phyloP scores from a whole-genome alignment of 2,888 invertebrate genomes.

The Pimpla rufipes region DNA sequence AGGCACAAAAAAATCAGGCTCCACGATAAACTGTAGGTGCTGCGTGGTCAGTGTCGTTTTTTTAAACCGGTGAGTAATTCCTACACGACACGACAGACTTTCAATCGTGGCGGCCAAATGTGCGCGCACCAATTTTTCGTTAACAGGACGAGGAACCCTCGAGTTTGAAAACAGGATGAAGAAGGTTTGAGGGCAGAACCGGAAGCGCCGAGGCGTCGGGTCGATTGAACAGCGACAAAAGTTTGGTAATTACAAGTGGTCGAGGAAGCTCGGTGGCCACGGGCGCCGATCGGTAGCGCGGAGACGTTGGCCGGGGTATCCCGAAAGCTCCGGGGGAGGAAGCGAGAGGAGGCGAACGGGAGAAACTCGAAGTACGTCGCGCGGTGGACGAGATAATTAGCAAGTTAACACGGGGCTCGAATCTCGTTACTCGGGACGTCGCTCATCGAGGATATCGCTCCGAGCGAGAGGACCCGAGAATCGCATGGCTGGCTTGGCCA shows the following conservation, averaged over 20 bases:
- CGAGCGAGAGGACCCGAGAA: constrained; percentile 1
- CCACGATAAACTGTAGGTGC: no score
- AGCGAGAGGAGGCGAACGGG: constrained; percentile 51
- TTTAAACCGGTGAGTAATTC: no score
- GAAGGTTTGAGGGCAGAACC: neutral
- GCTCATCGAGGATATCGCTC: constrained; percentile 24
- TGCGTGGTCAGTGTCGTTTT: no score
- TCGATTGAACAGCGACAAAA: constrained; percentile 76
- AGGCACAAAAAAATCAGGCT: no score
- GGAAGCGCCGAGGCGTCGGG: constrained; percentile 14
- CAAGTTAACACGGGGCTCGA: constrained; percentile 76
- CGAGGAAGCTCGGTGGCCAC: constrained; percentile 69
- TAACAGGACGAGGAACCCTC: no score
- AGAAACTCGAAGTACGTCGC: constrained; percentile 31
- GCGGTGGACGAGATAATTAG: constrained; percentile 77
- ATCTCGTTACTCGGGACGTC: constrained; percentile 73
- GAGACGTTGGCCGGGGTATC: constrained; percentile 33
- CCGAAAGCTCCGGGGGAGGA: constrained; percentile 44
- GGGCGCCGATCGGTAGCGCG: constrained; percentile 47
- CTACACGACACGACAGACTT: no score
- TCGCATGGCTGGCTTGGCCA: constrained; percentile 9
- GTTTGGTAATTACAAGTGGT: constrained; percentile 79
- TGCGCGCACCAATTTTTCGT: no score
- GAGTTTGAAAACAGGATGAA: constrained; percentile 5
- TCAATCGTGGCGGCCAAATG: no score